A percentile compares a stretch with the other conserved stretches of the same genome.
These are phyloP conservation scores for Mizuhopecten yessoensis DNA, from an alignment of 1,140 invertebrate genomes.

Conservation along the genomic window DNA sequence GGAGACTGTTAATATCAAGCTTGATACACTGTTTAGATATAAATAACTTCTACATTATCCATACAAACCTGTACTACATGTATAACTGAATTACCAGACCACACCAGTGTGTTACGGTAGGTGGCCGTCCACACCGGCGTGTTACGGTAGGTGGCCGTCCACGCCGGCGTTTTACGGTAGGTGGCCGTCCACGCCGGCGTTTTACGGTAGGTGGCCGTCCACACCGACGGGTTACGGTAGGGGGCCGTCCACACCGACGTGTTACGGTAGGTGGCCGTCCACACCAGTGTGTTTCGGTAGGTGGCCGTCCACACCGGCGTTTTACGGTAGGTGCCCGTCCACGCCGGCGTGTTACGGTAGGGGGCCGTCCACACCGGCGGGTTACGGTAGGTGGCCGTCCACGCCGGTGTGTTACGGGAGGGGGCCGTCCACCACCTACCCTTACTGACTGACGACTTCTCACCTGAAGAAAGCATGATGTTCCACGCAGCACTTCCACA, in stretches of 20 bases:
- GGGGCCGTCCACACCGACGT: neutral
- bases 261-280: too few relatives aligned
- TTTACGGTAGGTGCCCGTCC: too few relatives aligned
- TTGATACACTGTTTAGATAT: neutral
- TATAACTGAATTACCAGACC: neutral
- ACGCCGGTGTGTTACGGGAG: neutral
- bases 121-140: neutral
- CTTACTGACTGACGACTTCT: constrained; percentile 23
- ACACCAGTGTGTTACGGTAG: neutral
- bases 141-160: too few relatives aligned
- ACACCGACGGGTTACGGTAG: neutral
- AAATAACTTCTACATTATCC: neutral
- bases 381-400: too few relatives aligned
- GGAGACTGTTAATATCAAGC: constrained; percentile 12
- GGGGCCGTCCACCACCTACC: neutral
- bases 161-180: too few relatives aligned
- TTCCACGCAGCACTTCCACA: constrained; percentile 99
- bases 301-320: too few relatives aligned
- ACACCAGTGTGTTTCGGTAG: neutral
- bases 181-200: neutral
- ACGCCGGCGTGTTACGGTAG: neutral
- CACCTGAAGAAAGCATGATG: constrained; percentile 95
- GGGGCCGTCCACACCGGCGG: neutral
- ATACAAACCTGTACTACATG: neutral
- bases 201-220: too few relatives aligned